A percentile compares a stretch with the other conserved stretches of the same genome.
These are phyloP conservation scores for Antrozous pallidus DNA, from an alignment of 2,797 vertebrate genomes.

Conservation along the genomic window DNA sequence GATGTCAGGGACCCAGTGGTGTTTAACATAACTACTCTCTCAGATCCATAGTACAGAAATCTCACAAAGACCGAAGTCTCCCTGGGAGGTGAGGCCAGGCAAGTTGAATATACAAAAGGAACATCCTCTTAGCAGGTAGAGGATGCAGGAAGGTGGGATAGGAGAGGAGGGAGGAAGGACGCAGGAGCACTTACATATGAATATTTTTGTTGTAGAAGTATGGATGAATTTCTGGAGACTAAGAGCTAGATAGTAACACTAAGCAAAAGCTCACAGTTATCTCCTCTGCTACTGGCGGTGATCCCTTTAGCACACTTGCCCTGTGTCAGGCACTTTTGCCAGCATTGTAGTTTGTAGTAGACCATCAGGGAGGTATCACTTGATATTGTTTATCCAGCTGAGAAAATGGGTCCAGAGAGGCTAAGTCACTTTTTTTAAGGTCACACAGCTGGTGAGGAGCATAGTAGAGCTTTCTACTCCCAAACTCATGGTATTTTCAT, in stretches of 20 bases:
- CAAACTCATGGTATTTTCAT: neutral
- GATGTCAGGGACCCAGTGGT: neutral
- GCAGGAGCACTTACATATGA: neutral
- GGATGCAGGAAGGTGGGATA: neutral
- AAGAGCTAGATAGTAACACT: neutral
- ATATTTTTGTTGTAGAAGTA: neutral
- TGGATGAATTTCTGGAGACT: neutral
- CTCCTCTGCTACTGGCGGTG: neutral
- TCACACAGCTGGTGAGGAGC: neutral
- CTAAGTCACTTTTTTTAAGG: constrained; percentile 24
- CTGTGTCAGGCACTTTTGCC: neutral
- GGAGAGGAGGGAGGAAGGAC: neutral
- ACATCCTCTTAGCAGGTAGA: neutral
- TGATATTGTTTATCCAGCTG: neutral
- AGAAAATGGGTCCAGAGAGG: constrained; percentile 47
- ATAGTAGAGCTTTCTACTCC: neutral
- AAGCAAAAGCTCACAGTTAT: neutral
- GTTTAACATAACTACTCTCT: neutral
- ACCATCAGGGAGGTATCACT: neutral
- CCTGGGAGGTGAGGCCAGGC: neutral
- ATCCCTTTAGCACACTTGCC: neutral
- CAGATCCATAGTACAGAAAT: neutral
- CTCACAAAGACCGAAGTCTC: neutral
- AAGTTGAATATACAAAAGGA: neutral
- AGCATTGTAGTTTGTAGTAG: neutral